A percentile compares a stretch with the other conserved stretches of the same genome.
These are phyloP conservation scores for Chamaetylas fuelleborni DNA, from an alignment of 2,113 vertebrate genomes.

Conservation along the genomic window DNA sequence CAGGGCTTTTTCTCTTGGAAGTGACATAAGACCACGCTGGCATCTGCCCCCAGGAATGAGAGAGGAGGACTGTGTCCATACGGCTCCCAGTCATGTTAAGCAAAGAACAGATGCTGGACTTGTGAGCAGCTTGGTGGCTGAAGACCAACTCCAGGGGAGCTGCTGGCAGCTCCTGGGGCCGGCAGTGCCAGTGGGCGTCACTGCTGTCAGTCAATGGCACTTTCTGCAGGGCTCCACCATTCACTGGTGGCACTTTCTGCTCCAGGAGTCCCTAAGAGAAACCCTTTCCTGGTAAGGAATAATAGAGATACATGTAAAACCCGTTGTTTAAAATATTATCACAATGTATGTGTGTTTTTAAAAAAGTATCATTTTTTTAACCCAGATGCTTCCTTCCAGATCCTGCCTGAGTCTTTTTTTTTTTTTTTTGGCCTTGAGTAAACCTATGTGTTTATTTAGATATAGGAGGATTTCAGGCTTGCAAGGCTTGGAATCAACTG, in stretches of 20 bases:
- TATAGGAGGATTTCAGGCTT: constrained; percentile 14
- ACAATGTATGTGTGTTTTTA: not conserved
- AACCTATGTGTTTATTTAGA: constrained; percentile 35
- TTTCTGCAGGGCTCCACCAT: constrained; percentile 12
- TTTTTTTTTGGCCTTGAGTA: not conserved
- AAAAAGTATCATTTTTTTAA: not conserved
- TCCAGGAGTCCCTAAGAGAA: not conserved
- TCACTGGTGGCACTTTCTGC: constrained; percentile 3
- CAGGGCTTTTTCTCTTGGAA: constrained; percentile 53
- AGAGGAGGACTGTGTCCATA: constrained; percentile 52
- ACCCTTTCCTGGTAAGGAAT: not conserved
- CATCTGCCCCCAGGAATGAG: constrained; percentile 56
- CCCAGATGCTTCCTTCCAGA: constrained; percentile 39
- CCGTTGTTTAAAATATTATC: not conserved
- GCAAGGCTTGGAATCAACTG: not conserved
- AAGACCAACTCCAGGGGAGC: constrained; percentile 52
- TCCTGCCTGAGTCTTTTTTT: not conserved
- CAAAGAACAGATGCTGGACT: constrained; percentile 67
- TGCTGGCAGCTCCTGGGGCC: constrained; percentile 32
- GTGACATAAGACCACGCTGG: constrained; percentile 38
- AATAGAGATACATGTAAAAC: not conserved
- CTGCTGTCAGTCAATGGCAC: constrained; percentile 48
- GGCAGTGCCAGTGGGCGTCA: constrained; percentile 29
- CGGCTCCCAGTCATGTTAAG: constrained; percentile 56
- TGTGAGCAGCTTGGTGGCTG: constrained; percentile 57